Conservation (phyloP, 2,797 vertebrate species). For the Taenioides sp. region DNA sequence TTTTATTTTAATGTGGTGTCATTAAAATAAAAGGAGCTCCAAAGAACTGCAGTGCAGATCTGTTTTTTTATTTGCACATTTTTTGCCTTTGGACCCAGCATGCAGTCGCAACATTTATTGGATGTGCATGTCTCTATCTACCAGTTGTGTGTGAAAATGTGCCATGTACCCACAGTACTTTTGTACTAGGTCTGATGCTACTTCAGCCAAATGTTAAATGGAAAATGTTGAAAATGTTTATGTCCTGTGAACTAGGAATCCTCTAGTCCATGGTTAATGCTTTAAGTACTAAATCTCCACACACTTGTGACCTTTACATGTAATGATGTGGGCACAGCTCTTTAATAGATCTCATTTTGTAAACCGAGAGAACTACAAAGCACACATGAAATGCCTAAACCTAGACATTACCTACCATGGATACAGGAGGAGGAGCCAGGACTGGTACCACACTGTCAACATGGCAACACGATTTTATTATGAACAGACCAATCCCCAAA, state of each 20-base stretch:
- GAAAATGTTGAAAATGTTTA: no score
- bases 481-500: neutral
- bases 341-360: neutral
- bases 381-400: conserved; percentile 30
- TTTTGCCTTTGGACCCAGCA: no score
- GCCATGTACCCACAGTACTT: no score
- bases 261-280: neutral
- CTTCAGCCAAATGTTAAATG: no score
- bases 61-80: no score
- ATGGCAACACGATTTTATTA: neutral
- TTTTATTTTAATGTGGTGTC: no score
- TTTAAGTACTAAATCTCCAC: neutral
- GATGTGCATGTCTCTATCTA: no score
- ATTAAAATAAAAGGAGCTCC: no score
- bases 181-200: no score
- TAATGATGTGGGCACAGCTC: neutral
- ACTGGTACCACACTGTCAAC: conserved; percentile 21
- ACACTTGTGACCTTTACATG: neutral
- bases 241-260: neutral
- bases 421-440: conserved; percentile 6
- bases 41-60: no score
- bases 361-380: conserved; percentile 10
- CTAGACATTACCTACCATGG: conserved; percentile 59
- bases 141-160: no score
- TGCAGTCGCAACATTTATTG: no score